These are phyloP conservation scores for Smithornis capensis DNA, from an alignment of 2,113 vertebrate species.

Conservation along the genomic window DNA sequence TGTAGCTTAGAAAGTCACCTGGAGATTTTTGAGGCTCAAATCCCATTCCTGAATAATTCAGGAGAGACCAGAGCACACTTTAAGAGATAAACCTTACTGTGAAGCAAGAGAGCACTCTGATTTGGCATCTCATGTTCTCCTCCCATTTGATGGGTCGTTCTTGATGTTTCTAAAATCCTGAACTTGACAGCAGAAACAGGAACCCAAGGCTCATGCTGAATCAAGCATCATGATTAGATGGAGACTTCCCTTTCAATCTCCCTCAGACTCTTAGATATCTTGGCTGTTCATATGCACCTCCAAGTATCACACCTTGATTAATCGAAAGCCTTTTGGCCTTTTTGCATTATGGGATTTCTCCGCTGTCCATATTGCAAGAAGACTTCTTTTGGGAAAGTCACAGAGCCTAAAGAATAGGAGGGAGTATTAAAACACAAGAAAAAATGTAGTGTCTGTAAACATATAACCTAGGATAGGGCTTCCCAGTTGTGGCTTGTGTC, in stretches of 20 bases:
- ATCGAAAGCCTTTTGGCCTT: background rate
- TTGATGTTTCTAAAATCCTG: background rate
- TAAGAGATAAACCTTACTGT: background rate
- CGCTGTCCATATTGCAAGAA: fast-evolving
- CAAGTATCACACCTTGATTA: background rate
- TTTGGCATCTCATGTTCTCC: background rate
- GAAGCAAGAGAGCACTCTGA: background rate
- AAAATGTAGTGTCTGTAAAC: background rate
- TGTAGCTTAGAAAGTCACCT: background rate
- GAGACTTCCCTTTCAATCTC: background rate
- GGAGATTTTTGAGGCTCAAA: background rate
- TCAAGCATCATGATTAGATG: background rate
- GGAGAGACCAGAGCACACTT: background rate
- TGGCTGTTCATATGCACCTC: background rate
- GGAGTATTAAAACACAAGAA: background rate
- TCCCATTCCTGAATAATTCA: background rate
- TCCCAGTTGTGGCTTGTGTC: background rate
- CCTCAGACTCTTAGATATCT: background rate
- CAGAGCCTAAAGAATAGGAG: background rate
- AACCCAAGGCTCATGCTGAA: fast-evolving
- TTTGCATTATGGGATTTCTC: background rate
- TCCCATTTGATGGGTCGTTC: background rate
- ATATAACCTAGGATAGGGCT: background rate
- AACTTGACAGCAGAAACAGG: background rate
- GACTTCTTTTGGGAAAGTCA: background rate